phyloP scores from a whole-genome alignment of 2,888 invertebrate species.

The Nomada ruficornis region DNA sequence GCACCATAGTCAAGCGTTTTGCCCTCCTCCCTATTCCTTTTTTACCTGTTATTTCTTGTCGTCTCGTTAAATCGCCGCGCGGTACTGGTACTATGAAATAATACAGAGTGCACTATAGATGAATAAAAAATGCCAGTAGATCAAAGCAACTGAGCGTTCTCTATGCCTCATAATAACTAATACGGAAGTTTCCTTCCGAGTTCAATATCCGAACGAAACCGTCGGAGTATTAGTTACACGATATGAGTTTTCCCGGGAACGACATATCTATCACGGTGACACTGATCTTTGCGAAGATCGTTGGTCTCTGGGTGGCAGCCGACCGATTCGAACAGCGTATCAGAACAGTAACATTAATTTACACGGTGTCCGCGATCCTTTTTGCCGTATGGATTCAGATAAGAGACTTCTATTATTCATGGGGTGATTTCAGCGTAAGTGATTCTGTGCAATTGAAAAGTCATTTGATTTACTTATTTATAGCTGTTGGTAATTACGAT shows the following conservation, averaged over 20 bases:
- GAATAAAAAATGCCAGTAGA: background rate
- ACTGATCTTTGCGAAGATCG: slow-evolving; percentile 65
- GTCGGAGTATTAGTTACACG: background rate
- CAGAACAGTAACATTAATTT: slow-evolving; percentile 52
- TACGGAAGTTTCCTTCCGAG: background rate
- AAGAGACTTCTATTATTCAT: slow-evolving; percentile 62
- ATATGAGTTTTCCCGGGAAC: background rate
- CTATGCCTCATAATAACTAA: background rate
- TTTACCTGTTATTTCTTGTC: background rate
- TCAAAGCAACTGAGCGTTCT: background rate
- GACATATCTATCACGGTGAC: slow-evolving; percentile 50
- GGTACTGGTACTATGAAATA: background rate
- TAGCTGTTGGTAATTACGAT: background rate
- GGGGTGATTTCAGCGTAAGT: slow-evolving; percentile 68
- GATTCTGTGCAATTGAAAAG: background rate
- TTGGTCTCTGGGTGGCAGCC: slow-evolving; percentile 68
- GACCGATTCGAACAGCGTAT: slow-evolving; percentile 41
- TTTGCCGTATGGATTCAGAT: slow-evolving; percentile 49
- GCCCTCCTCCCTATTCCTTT: too few species aligned
- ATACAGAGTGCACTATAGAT: background rate
- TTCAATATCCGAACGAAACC: background rate
- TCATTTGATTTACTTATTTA: background rate
- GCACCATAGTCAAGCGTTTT: background rate
- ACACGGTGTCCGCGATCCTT: slow-evolving; percentile 53
- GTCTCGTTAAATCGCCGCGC: background rate